Evolutionary conservation across 2,797 vertebrate species (phyloP).

Genomic region (Sternotherus odoratus): DNA sequence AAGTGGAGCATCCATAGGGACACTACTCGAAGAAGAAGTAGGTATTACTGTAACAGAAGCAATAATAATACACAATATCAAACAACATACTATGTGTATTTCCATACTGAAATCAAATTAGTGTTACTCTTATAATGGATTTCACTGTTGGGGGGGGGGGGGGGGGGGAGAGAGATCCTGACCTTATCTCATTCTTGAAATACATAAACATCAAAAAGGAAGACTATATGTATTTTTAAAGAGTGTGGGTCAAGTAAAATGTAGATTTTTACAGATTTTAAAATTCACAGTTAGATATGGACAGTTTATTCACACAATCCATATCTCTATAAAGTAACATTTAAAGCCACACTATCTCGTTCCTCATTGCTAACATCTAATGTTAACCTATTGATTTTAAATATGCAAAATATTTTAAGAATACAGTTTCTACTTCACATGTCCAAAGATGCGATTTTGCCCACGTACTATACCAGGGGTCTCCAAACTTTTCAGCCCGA

Average conservation of each 20-base stretch:
- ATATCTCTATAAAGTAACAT: not conserved
- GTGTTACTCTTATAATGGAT: too few species aligned
- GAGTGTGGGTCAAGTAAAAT: not conserved
- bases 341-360: not conserved
- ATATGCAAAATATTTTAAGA: not conserved
- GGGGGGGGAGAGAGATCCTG: not conserved
- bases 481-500: too few species aligned
- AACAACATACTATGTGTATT: not conserved
- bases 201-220: not conserved
- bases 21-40: not conserved
- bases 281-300: not conserved
- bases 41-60: not conserved
- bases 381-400: not conserved
- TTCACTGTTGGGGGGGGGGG: too few species aligned
- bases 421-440: not conserved
- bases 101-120: not conserved
- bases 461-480: not conserved
- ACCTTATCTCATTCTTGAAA: not conserved
- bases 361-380: not conserved
- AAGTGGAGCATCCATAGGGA: too few species aligned
- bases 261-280: not conserved
- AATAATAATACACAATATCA: not conserved
- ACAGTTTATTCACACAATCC: not conserved
- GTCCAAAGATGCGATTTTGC: not conserved
- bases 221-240: not conserved